phyloP scores from a whole-genome alignment of 2,888 invertebrate genomes.

The Trypoxylon attenuatum region DNA sequence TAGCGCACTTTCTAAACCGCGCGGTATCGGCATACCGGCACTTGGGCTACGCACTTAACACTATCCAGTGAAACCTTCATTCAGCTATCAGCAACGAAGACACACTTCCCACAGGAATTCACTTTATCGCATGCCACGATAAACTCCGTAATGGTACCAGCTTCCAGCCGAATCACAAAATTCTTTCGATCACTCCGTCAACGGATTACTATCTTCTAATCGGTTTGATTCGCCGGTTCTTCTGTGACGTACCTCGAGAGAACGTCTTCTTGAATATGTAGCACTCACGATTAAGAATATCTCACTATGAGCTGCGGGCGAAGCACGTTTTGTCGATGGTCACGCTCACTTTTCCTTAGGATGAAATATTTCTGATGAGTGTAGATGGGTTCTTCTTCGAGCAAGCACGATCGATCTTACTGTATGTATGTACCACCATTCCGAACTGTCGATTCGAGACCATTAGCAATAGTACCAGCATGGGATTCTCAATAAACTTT shows the following conservation, averaged over 20 bases:
- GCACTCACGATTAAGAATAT: conserved; percentile 31
- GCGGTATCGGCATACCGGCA: conserved; percentile 27
- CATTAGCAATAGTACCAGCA: too few relatives aligned
- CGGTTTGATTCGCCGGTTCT: too few relatives aligned
- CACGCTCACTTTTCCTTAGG: conserved; percentile 3
- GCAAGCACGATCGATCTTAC: background rate
- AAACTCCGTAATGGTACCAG: background rate
- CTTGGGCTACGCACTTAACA: conserved; percentile 16
- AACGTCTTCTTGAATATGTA: too few relatives aligned
- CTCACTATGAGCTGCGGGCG: background rate
- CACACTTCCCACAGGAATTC: conserved; percentile 26
- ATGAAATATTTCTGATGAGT: too few relatives aligned
- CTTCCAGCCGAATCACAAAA: background rate
- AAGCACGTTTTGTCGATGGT: conserved; percentile 28
- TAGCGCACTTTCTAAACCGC: conserved; percentile 55
- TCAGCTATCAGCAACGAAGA: conserved; percentile 28
- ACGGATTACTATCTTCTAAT: background rate
- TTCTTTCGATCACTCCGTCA: conserved; percentile 4
- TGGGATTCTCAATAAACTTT: too few relatives aligned
- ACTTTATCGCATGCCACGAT: conserved; percentile 3
- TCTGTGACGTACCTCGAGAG: too few relatives aligned
- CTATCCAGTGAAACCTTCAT: conserved; percentile 31
- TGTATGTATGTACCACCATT: background rate
- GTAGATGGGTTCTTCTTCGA: background rate
- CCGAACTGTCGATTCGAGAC: background rate